Conservation (phyloP, 1,140 invertebrate species). For the Drosophila micromelanica region DNA sequence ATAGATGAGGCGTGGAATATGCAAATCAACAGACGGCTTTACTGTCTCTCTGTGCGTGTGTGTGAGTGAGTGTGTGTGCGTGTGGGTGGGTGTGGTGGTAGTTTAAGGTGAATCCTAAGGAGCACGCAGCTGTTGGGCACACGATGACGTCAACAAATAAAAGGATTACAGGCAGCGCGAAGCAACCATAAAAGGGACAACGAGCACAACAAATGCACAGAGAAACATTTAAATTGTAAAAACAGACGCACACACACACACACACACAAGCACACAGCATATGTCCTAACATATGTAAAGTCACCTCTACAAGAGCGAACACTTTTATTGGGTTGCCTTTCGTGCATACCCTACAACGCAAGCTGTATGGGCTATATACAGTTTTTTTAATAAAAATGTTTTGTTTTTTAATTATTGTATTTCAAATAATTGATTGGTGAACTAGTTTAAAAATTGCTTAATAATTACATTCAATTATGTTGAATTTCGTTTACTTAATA, state of each 20-base stretch:
- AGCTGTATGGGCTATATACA: too few relatives aligned
- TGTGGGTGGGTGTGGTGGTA: too few relatives aligned
- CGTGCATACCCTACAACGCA: conserved; percentile 9
- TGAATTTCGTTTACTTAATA: too few relatives aligned
- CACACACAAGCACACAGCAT: not conserved
- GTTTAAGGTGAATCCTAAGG: conserved; percentile 1
- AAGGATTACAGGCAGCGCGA: conserved; percentile 38
- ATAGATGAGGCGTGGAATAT: conserved; percentile 72
- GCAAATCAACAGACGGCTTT: conserved; percentile 44
- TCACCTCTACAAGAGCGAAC: conserved; percentile 10
- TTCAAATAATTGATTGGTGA: too few relatives aligned
- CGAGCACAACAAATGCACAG: conserved; percentile 16
- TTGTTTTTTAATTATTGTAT: too few relatives aligned
- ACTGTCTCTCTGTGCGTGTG: not conserved
- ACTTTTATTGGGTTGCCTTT: conserved; percentile 17
- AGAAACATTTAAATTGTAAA: conserved; percentile 22
- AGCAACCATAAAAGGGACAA: conserved; percentile 37
- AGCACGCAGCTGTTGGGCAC: not conserved
- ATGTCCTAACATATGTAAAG: conserved; percentile 34
- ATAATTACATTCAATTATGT: too few relatives aligned
- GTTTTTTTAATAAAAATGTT: too few relatives aligned
- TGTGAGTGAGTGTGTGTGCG: not conserved
- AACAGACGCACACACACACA: not conserved
- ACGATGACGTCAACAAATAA: conserved; percentile 42
- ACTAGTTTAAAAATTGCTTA: too few relatives aligned